phyloP scores from a whole-genome alignment of 2,113 vertebrate genomes.

The Prionailurus bengalensis region DNA sequence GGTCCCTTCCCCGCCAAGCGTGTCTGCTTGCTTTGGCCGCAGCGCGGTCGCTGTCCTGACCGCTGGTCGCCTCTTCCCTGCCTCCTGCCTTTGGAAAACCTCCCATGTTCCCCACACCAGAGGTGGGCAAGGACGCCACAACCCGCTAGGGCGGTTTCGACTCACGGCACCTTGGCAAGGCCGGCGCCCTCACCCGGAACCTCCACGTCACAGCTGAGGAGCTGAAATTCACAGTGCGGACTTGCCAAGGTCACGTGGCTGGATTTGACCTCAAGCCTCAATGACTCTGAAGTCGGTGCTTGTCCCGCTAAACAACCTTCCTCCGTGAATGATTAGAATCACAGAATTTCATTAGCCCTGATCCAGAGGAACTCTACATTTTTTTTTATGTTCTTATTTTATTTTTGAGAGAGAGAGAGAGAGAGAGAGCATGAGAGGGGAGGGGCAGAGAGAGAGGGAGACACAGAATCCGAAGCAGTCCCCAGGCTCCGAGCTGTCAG shows the following conservation, averaged over 20 bases:
- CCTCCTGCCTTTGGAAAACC: not conserved
- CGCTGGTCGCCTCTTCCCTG: too few relatives aligned
- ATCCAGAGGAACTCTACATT: not conserved
- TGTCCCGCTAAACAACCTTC: not conserved
- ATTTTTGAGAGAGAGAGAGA: too few relatives aligned
- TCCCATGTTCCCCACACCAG: not conserved
- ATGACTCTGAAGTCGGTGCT: not conserved
- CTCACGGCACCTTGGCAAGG: not conserved
- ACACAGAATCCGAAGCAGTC: too few relatives aligned
- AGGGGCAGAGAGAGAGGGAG: too few relatives aligned
- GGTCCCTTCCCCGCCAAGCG: rapidly evolving
- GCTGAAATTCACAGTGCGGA: not conserved
- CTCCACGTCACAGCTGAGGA: not conserved
- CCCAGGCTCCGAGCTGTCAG: too few relatives aligned
- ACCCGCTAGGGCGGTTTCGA: rapidly evolving
- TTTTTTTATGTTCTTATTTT: too few relatives aligned
- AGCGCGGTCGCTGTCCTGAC: not conserved
- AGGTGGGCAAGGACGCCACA: not conserved
- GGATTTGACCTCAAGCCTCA: too few relatives aligned
- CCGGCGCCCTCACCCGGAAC: too few relatives aligned
- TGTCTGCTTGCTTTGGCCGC: too few relatives aligned
- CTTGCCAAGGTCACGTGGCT: not conserved
- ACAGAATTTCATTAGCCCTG: not conserved
- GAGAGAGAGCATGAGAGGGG: too few relatives aligned
- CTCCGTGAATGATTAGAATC: not conserved